Evolutionary conservation across 2,888 invertebrate species (phyloP).

Genomic region (Calameuta pallipes): DNA sequence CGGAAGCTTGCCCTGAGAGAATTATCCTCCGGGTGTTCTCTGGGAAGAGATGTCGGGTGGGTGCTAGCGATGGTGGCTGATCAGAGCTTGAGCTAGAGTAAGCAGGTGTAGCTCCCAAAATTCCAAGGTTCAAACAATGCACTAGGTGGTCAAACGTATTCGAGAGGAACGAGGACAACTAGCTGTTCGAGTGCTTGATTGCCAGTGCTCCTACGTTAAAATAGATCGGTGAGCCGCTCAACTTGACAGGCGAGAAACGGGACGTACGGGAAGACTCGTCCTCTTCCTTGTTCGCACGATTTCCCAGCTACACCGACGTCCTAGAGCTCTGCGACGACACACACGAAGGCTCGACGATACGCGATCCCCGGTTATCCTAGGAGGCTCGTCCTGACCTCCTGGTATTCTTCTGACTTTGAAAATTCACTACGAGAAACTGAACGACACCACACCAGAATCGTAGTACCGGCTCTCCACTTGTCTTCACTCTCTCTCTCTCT

Average conservation of each 20-base stretch:
- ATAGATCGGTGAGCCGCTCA: conserved; percentile 40
- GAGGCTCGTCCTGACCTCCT: not conserved
- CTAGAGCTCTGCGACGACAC: not conserved
- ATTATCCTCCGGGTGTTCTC: not conserved
- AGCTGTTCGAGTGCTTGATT: not conserved
- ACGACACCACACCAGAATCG: not conserved
- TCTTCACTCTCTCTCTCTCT: conserved; percentile 18
- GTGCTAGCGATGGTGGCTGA: not conserved
- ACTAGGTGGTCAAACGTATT: not conserved
- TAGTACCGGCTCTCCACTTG: conserved; percentile 5
- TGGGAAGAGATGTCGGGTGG: not conserved
- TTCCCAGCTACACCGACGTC: not conserved
- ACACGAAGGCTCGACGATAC: not conserved
- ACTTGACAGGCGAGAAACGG: conserved; percentile 17
- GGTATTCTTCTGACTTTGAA: not conserved
- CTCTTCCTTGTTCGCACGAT: conserved; percentile 10
- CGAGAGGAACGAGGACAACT: not conserved
- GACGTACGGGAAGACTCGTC: conserved; percentile 21
- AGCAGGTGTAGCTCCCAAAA: not conserved
- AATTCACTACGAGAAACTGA: not conserved
- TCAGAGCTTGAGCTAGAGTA: not conserved
- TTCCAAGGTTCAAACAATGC: not conserved
- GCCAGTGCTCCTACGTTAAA: conserved; percentile 34
- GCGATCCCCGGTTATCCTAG: not conserved
- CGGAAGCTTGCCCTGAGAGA: not conserved